Evolutionary conservation across 1,140 invertebrate species (phyloP), one percentile per base, ranked within the genome.

Genomic region (Drosophila gunungcola): DNA sequence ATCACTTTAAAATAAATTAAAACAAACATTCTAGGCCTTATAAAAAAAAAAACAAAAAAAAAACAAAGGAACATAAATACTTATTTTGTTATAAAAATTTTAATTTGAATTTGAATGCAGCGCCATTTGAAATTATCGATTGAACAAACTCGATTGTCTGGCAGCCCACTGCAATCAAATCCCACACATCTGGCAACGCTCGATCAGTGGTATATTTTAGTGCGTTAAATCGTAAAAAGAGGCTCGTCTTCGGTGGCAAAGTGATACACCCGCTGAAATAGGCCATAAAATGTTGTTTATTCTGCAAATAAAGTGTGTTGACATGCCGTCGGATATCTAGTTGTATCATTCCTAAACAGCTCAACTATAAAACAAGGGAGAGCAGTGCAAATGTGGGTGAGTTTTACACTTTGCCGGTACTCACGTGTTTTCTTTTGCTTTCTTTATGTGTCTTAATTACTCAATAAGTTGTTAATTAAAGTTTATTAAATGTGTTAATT

Each of bases 241-340:
- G 69, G 69, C 69, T 73, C 69, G 69, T 49, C 69, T 27, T 60
- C 21, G 9, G 45, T 39, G 13, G 34, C 41, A 52, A 49, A 32
- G 25, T 45, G 55, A 60, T 58, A 70, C 45, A 56, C 29, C 21
- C 58, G 51, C 36, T 12, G n/a, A 63, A 42, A 11, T 32, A 16
- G 29, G 32, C 55, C 25, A 25, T 42, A 74, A 74, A 38, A 74
- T 74, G 68, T 2, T 43, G 21, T 41, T 48, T 49, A 53, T 42
- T 34, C 39, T 9, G 29, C 39, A 55, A 55, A 63, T 63, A 55
- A 74, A 73, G 45, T 36, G 72, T 34, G 11, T 60, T 13, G 39
- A 38, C 43, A 29, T 42, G 36, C 21, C 16, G 46, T 12, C 58
- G 27, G 25, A 25, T 65, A 65, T 52, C 46, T 65, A 68, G 64